phyloP scores from a whole-genome alignment of 2,113 vertebrate genomes.

The Anseranas semipalmata region DNA sequence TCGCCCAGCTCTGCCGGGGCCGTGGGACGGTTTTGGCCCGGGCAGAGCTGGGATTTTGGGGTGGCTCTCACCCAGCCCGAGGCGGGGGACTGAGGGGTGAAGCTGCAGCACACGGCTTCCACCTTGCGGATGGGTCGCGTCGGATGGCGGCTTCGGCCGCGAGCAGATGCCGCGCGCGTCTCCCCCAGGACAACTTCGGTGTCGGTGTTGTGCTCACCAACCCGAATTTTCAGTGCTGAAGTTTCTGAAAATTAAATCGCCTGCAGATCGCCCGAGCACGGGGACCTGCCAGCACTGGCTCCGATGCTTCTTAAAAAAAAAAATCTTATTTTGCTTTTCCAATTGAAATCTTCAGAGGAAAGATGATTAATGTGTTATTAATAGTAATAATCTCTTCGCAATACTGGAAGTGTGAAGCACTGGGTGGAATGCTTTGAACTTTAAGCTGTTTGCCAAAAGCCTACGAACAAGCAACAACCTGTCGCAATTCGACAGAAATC shows the following conservation, averaged over 20 bases:
- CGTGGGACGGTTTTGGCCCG: background rate
- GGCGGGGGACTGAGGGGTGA: background rate
- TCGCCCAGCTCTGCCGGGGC: too few species aligned
- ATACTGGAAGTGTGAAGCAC: background rate
- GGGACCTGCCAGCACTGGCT: background rate
- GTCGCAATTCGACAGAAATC: background rate
- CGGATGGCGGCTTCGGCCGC: background rate
- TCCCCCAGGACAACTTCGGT: background rate
- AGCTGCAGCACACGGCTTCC: background rate
- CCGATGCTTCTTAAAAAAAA: background rate
- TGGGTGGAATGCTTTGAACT: background rate
- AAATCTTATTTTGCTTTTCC: background rate
- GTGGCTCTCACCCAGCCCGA: rapidly evolving
- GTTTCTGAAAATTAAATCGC: background rate
- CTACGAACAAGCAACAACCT: background rate
- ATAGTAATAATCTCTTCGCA: background rate
- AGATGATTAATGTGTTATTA: background rate
- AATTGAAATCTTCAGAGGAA: background rate
- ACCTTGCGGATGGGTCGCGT: background rate
- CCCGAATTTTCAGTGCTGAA: background rate
- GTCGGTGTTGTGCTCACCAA: background rate
- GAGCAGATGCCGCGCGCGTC: background rate
- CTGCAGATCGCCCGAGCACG: rapidly evolving
- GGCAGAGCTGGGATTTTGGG: background rate
- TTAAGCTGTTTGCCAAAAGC: background rate